Percentiles rank a stretch among this genome's conserved stretches.
Evolutionary conservation across 2,113 vertebrate species (phyloP).

Genomic region (Trochalopteron elliotii): DNA sequence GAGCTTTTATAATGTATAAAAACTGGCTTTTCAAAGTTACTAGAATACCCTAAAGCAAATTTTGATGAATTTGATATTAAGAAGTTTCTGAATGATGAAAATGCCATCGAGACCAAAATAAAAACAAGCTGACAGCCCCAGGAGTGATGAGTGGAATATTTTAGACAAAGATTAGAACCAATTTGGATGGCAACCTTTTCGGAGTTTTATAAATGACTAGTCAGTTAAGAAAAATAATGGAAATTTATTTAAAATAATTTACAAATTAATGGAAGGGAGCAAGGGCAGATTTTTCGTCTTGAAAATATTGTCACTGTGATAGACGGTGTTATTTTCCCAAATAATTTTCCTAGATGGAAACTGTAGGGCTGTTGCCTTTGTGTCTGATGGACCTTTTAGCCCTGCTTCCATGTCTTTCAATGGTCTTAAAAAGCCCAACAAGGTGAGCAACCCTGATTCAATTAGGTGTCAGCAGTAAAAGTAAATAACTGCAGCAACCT

Average conservation of each 20-base stretch:
- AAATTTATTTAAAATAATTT: not conserved
- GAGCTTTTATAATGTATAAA: not conserved
- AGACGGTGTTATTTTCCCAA: not conserved
- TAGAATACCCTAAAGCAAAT: not conserved
- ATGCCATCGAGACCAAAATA: not conserved
- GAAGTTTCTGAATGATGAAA: not conserved
- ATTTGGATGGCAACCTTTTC: not conserved
- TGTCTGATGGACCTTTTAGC: not conserved
- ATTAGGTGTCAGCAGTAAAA: not conserved
- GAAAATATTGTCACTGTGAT: not conserved
- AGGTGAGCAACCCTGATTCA: not conserved
- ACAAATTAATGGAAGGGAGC: not conserved
- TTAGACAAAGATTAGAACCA: not conserved
- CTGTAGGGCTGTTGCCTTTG: not conserved
- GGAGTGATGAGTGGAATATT: not conserved
- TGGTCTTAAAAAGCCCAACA: not conserved
- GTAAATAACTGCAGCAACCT: not conserved
- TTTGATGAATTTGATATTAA: not conserved
- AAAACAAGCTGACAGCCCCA: not conserved
- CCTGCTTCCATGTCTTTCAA: not conserved
- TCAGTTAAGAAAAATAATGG: not conserved
- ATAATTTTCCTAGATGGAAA: not conserved
- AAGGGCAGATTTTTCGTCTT: not conserved
- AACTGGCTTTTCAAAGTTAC: not conserved
- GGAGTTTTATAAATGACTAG: not conserved